A percentile compares a stretch with the other conserved stretches of the same genome.
These are phyloP conservation scores for Pinna nobilis DNA, from an alignment of 1,140 invertebrate species.

Conservation along the genomic window DNA sequence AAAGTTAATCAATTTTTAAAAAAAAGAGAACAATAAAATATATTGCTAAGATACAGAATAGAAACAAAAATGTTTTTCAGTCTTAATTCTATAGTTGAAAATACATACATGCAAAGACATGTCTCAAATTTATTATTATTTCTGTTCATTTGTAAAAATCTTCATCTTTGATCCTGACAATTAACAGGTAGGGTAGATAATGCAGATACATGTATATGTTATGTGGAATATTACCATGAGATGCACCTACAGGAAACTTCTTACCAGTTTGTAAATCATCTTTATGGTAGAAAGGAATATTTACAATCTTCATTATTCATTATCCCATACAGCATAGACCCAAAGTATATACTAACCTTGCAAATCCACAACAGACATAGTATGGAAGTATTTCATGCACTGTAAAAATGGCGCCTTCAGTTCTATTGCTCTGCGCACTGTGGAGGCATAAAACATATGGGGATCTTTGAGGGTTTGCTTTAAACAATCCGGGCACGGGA, in stretches of 20 bases:
- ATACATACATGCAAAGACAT: neutral
- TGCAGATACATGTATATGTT: too few species aligned
- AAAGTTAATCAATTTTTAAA: neutral
- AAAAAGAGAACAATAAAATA: neutral
- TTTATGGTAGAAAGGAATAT: too few species aligned
- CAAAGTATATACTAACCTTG: slow-evolving; percentile 52
- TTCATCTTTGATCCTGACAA: too few species aligned
- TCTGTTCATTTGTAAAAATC: too few species aligned
- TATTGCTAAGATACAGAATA: too few species aligned
- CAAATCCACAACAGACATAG: slow-evolving; percentile 67
- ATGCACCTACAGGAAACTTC: neutral
- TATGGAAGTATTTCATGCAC: slow-evolving; percentile 72
- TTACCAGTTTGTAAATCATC: neutral
- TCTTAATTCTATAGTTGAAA: too few species aligned
- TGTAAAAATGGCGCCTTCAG: slow-evolving; percentile 72
- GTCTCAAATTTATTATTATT: too few species aligned
- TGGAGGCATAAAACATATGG: slow-evolving; percentile 69
- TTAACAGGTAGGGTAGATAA: neutral
- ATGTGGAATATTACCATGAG: too few species aligned
- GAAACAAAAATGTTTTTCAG: too few species aligned
- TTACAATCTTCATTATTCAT: too few species aligned
- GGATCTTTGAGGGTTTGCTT: slow-evolving; percentile 65
- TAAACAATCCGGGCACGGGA: slow-evolving; percentile 72
- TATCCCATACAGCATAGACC: too few species aligned
- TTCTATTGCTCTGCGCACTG: slow-evolving; percentile 66